phyloP scores from a whole-genome alignment of 1,140 invertebrate genomes.

The Batillaria attramentaria region DNA sequence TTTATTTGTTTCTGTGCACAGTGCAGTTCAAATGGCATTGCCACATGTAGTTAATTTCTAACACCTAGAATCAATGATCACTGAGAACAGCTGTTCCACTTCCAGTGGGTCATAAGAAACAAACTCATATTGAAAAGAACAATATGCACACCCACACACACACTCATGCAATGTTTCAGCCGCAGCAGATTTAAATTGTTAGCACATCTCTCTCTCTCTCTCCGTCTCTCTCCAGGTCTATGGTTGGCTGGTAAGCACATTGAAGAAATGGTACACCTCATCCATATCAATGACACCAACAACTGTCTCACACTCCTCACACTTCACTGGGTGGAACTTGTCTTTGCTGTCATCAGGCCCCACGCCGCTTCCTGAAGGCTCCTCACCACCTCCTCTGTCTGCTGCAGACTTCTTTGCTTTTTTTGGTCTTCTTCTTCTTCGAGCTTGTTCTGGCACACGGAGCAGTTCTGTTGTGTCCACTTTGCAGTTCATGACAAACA shows the following conservation, averaged over 20 bases:
- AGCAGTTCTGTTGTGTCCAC: conserved; percentile 73
- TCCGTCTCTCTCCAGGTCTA: too few relatives aligned
- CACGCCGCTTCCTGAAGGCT: conserved; percentile 26
- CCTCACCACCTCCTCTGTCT: conserved; percentile 33
- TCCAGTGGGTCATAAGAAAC: too few relatives aligned
- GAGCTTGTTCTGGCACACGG: conserved; percentile 60
- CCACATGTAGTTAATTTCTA: too few relatives aligned
- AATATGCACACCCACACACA: too few relatives aligned
- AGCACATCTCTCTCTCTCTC: too few relatives aligned
- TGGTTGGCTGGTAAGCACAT: conserved; percentile 76
- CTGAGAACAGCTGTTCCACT: too few relatives aligned
- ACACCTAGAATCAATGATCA: too few relatives aligned
- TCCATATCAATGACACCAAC: conserved; percentile 77
- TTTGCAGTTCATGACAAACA: conserved; percentile 79
- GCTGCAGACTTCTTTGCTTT: conserved; percentile 37
- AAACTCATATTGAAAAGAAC: too few relatives aligned
- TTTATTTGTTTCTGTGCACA: too few relatives aligned
- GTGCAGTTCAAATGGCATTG: too few relatives aligned
- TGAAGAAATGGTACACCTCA: conserved; percentile 81
- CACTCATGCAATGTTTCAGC: too few relatives aligned
- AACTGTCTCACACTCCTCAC: conserved; percentile 76
- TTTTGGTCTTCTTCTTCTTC: conserved; percentile 58
- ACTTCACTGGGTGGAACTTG: conserved; percentile 76
- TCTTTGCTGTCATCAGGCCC: conserved; percentile 56
- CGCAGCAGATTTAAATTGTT: too few relatives aligned